A percentile compares a stretch with the other conserved stretches of the same genome.
Evolutionary conservation across 2,888 invertebrate species (phyloP).

Genomic region (Ennomos erosarius): DNA sequence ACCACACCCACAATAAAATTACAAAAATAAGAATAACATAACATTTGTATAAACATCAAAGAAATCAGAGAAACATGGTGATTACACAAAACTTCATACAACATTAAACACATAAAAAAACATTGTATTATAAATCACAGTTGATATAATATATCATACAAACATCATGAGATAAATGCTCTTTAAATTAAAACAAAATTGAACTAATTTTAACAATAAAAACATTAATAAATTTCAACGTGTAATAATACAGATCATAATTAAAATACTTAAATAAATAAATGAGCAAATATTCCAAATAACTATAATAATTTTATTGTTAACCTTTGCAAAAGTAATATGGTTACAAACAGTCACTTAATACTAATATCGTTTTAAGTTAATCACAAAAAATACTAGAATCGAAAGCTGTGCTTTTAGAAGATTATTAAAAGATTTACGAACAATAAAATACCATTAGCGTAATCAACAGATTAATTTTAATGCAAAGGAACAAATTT

Average conservation of each 20-base stretch:
- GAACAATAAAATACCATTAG: no score
- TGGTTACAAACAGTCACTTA: no score
- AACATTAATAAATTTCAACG: neutral
- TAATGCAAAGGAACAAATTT: no score
- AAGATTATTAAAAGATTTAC: no score
- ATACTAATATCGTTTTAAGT: no score
- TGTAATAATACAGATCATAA: neutral
- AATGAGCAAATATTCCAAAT: slow-evolving; percentile 9
- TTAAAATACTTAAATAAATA: slow-evolving; percentile 17
- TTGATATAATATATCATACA: neutral
- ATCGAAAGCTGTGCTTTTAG: no score
- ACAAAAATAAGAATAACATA: slow-evolving; percentile 4
- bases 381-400: no score
- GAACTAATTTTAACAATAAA: neutral
- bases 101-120: no score
- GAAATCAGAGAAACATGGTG: neutral
- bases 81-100: slow-evolving; percentile 2
- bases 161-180: neutral
- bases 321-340: slow-evolving; percentile 4
- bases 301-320: slow-evolving; percentile 1
- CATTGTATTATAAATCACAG: slow-evolving; percentile 6
- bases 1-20: slow-evolving; percentile 26
- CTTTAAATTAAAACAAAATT: neutral
- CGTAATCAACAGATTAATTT: no score
- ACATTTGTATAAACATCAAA: neutral